phyloP scores from a whole-genome alignment of 2,888 invertebrate genomes.

The Hecatera dysodea region DNA sequence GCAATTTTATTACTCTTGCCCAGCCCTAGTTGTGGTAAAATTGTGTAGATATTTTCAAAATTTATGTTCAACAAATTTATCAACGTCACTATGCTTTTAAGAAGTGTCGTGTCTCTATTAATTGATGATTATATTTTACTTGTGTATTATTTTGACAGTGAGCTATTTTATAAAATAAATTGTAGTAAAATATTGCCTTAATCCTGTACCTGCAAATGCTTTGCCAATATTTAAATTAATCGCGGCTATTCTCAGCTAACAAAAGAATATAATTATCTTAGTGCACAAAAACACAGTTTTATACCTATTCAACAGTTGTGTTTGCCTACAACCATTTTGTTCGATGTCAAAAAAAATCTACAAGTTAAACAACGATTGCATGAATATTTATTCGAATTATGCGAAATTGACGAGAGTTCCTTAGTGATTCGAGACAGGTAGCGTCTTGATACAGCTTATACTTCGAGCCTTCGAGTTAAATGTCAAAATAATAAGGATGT shows the following conservation, averaged over 20 bases:
- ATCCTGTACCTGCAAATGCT: constrained; percentile 10
- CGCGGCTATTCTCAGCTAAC: constrained; percentile 24
- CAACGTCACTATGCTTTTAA: constrained; percentile 35
- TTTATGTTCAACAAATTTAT: constrained; percentile 24
- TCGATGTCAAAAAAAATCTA: constrained; percentile 24
- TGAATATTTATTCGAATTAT: constrained; percentile 46
- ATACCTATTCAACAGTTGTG: constrained; percentile 43
- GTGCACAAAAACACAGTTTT: constrained; percentile 42
- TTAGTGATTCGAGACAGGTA: constrained; percentile 53
- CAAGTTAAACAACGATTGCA: constrained; percentile 44
- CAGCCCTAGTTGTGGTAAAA: constrained; percentile 19
- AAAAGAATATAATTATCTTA: constrained; percentile 48
- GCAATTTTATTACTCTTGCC: constrained; percentile 32
- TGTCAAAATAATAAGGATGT: constrained; percentile 66
- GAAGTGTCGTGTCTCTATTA: constrained; percentile 7
- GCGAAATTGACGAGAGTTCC: constrained; percentile 20
- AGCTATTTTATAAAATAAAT: background rate
- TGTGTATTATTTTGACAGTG: constrained; percentile 16
- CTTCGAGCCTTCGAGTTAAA: constrained; percentile 41
- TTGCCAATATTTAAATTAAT: constrained; percentile 36
- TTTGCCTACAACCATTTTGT: constrained; percentile 31
- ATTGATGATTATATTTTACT: constrained; percentile 26
- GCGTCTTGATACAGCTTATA: constrained; percentile 23
- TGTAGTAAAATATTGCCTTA: constrained; percentile 2
- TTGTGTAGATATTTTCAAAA: constrained; percentile 17